These are phyloP conservation scores for Rostratula benghalensis DNA, from an alignment of 2,113 vertebrate species.

Conservation along the genomic window DNA sequence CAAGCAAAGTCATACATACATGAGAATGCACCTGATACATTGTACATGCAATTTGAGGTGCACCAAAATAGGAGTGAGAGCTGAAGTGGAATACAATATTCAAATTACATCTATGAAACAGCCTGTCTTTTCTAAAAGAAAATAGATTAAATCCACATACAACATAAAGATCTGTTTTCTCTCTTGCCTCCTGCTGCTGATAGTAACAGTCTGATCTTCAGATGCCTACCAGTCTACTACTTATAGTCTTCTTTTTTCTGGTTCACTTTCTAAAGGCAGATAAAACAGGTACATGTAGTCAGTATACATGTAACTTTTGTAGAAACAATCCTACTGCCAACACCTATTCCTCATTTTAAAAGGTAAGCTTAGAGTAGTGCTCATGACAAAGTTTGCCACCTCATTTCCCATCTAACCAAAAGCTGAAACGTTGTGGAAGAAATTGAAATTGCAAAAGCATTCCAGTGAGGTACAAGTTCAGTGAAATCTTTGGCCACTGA, in stretches of 20 bases:
- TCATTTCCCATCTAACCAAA: background rate
- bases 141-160: background rate
- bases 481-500: background rate
- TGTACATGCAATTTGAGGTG: background rate
- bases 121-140: background rate
- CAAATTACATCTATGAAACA: background rate
- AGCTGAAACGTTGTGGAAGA: background rate
- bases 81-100: background rate
- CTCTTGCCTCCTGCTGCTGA: background rate
- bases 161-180: background rate
- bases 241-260: background rate
- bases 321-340: background rate
- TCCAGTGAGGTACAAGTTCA: background rate
- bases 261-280: background rate
- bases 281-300: background rate
- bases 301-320: background rate
- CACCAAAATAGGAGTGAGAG: background rate
- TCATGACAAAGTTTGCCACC: background rate
- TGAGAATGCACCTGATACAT: background rate
- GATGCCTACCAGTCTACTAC: background rate
- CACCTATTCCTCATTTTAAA: background rate
- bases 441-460: background rate
- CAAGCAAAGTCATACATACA: background rate
- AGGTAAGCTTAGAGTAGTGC: background rate
- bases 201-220: background rate